Evolutionary conservation across 2,888 invertebrate species (phyloP), one percentile per base, ranked within the genome.

Genomic region (Amphimallon solstitiale): DNA sequence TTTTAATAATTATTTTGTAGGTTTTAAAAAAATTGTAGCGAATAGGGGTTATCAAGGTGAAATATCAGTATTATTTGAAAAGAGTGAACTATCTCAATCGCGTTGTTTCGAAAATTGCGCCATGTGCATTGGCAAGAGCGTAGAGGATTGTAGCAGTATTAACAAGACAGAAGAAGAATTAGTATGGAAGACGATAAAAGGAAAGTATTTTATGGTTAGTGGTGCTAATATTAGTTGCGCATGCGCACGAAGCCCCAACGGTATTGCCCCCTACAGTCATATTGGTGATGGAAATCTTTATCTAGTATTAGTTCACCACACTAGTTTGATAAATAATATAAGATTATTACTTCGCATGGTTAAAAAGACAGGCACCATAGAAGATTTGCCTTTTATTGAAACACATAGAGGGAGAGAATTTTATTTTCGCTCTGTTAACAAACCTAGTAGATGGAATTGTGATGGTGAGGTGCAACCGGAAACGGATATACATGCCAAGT

Each of bases 231-330:
- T 92, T 49, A 90, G 90, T 40, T 93, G 93, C 78, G 88, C 90
- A 21, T 93, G 93, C 78, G 85, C 86, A 14, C 86, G 90, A 69
- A 89, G 89, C 74, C 92, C 92, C 0, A 87, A 89, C 76, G 94
- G 94, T 48, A 89, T 92, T 73, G 90, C 93, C 46, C 92, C 92
- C 0, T 88, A 87, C 74, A 89, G 90, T 78, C 93, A 94, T 79
- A 83, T 93, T 38, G 92, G 93, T 0, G 92, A 94, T 80, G 94
- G 94, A 23, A 90, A 88, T 77, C 84, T 92, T 66, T 92, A 94
- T 82, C 84, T 94, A 70, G 89, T 93, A 69, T 80, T 94, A 40
- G 89, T 93, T 37, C 86, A 87, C 46, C 89, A 91, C 76, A 91
- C 92, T 15, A 88, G 90, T 15, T 79, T 92, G 63, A 76, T 90